Evolutionary conservation across 2,888 invertebrate species (phyloP), one percentile per base, ranked within the genome.

Genomic region (Agonopterix alstromeriana): DNA sequence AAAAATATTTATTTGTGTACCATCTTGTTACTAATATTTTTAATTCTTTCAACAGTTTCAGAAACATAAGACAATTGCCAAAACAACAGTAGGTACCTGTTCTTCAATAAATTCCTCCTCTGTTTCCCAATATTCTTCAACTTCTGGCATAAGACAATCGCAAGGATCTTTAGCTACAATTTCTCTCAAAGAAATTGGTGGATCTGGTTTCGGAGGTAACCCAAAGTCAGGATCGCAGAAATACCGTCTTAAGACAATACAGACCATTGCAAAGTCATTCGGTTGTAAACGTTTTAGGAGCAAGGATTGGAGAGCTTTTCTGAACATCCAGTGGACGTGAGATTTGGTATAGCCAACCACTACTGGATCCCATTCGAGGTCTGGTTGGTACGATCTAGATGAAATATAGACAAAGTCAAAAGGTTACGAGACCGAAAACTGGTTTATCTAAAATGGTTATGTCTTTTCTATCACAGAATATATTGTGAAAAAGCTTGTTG

Each of bases 171-270:
- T 46, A 1, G 56, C 48, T 0, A 62, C 61, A 2, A 80, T 66
- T 10, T 71, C 63, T 49, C 71, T 70, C 4, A 76, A 54, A 2
- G 72, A 67, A 14, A 49, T 66, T 0, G 65, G 43, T 0, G 76
- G 70, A 0, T 5, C 10, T 2, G 77, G 73, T 48, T 79, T 80
- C 0, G 59, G 63, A 1, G 80, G 73, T 5, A 86, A 55, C 3
- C 88, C 86, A 56, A 87, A 83, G 27, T 83, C 77, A 10, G 88
- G 87, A 48, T 86, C 86, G 11, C 67, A 63, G 2, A 88, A 75
- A 46, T 67, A 75, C 27, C 65, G 65, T 47, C 85, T 72, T 0
- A 87, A 52, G 0, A 78, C 63, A 1, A 40, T 10, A 49, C 74
- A 75, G 0, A 71, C 73, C 0, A 60, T 42, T 0, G 52, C 54